Evolutionary conservation across 2,113 vertebrate species (phyloP), one percentile per base, ranked within the genome.

Genomic region (Thryonomys swinderianus): DNA sequence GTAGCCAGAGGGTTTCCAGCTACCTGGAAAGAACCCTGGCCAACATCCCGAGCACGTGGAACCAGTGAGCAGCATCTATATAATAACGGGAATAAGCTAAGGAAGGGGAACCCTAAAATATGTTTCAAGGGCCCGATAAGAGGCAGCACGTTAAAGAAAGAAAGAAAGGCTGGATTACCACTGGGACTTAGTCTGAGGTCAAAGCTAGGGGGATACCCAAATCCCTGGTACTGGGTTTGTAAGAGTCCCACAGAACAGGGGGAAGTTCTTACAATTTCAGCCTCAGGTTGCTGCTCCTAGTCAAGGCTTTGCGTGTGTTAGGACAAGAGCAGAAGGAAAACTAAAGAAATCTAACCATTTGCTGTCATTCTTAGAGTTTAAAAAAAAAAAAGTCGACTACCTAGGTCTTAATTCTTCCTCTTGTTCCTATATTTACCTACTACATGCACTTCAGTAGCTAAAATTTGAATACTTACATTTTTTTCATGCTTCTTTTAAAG

Each of bases 401-500:
- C 21, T 76, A 45, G 40, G 14, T 59, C 67, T 11, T 48, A 48
- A 76, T 67, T 80, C 66, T 12, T 55, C 79, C 84, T 94, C 42
- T 48, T 51, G 66, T 85, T 62, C 53, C 83, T 93, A 80, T 85
- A 85, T 83, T 96, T 90, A 92, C 71, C 67, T 95, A 92, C 51
- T 42, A 92, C 85, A 88, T 97, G 95, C 93, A 97, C 67, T 67
- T 85, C 89, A 93, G 40, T 2, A 71, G 57, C 30, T 21, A 73
- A 37, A 32, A 45, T 67, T 23, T 81, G 66, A 93, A 16, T 59
- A 69, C 0, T 37, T 90, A 74, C 95, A 87, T 64, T 88, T 57
- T 84, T 34, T 51, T 73, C 95, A 92, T 96, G 95, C 95, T 94
- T 69, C 69, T 85, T 73, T 81, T 73, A 51, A 93, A 92, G 40